phyloP scores from a whole-genome alignment of 1,140 invertebrate genomes.

The Drosophila cardini region DNA sequence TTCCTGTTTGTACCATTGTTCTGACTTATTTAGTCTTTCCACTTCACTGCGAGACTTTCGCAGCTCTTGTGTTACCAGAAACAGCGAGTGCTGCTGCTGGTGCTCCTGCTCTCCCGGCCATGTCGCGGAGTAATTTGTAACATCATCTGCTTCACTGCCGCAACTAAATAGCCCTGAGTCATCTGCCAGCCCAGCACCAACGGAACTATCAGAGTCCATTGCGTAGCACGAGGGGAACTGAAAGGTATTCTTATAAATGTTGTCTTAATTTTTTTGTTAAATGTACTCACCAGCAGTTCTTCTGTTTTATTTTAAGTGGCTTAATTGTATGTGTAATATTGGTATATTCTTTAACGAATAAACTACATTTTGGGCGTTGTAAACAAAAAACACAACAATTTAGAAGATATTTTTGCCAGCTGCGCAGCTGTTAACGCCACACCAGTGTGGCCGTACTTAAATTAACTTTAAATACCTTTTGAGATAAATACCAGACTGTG shows the following conservation, averaged over 20 bases:
- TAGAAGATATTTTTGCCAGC: slow-evolving; percentile 24
- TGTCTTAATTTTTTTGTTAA: neutral
- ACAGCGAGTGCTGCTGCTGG: slow-evolving; percentile 32
- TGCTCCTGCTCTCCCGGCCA: neutral
- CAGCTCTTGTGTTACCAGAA: slow-evolving; percentile 65
- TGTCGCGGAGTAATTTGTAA: slow-evolving; percentile 28
- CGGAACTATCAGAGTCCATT: slow-evolving; percentile 55
- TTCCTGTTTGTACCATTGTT: slow-evolving; percentile 81
- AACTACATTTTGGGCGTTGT: slow-evolving; percentile 61
- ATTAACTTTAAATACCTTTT: neutral
- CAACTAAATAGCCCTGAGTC: slow-evolving; percentile 69
- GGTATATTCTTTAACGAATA: neutral
- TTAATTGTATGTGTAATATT: slow-evolving; percentile 6
- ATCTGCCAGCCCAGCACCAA: slow-evolving; percentile 46
- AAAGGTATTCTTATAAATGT: slow-evolving; percentile 3
- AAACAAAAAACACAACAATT: slow-evolving; percentile 50
- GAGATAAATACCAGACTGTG: slow-evolving; percentile 29
- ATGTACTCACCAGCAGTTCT: neutral
- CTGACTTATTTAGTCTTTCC: slow-evolving; percentile 75
- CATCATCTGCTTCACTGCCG: slow-evolving; percentile 50
- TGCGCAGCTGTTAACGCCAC: slow-evolving; percentile 51
- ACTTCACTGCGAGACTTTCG: slow-evolving; percentile 71
- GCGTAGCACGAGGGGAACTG: slow-evolving; percentile 10
- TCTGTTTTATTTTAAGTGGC: neutral
- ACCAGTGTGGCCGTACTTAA: slow-evolving; percentile 39